Percentiles rank a stretch among this genome's conserved stretches.
Evolutionary conservation across 2,797 vertebrate genomes (phyloP).

Genomic region (Rhinogobio ventralis): DNA sequence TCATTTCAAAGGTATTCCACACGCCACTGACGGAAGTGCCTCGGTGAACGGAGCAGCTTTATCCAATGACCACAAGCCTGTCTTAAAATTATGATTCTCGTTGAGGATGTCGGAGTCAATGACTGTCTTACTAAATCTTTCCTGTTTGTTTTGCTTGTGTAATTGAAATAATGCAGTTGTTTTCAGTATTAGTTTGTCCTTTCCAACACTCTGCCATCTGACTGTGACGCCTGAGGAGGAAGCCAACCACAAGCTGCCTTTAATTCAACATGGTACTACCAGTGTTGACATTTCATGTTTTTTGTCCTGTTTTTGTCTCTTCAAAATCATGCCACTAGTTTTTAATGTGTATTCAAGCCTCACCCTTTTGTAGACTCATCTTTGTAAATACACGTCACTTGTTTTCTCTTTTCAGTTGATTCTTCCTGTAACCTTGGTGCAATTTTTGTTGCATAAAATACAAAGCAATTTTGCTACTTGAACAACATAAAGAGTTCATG

Average conservation of each 20-base stretch:
- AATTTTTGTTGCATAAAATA: slow-evolving; percentile 83
- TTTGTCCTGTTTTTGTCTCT: no score
- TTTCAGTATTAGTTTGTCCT: slow-evolving; percentile 70
- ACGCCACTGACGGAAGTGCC: slow-evolving; percentile 64
- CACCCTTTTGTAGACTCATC: slow-evolving; percentile 72
- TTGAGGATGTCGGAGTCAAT: slow-evolving; percentile 33
- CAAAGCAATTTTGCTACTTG: slow-evolving; percentile 80
- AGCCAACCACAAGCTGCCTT: slow-evolving; percentile 80
- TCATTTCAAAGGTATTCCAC: slow-evolving; percentile 57
- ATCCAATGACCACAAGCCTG: slow-evolving; percentile 12
- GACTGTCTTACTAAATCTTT: slow-evolving; percentile 50
- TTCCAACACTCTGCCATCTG: slow-evolving; percentile 72
- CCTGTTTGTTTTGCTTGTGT: slow-evolving; percentile 56
- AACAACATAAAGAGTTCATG: slow-evolving; percentile 61
- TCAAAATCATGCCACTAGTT: slow-evolving; percentile 79
- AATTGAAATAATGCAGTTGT: slow-evolving; percentile 58
- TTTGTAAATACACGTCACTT: slow-evolving; percentile 77
- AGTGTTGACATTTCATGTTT: slow-evolving; percentile 59
- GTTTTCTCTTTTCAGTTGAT: slow-evolving; percentile 53
- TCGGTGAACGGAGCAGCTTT: slow-evolving; percentile 65
- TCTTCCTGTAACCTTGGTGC: slow-evolving; percentile 75
- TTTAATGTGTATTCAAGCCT: slow-evolving; percentile 67
- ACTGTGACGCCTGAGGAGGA: slow-evolving; percentile 75
- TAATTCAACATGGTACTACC: slow-evolving; percentile 76
- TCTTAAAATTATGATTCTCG: background rate